These are phyloP conservation scores for Etheostoma cragini DNA, from an alignment of 2,113 vertebrate genomes.

Conservation along the genomic window DNA sequence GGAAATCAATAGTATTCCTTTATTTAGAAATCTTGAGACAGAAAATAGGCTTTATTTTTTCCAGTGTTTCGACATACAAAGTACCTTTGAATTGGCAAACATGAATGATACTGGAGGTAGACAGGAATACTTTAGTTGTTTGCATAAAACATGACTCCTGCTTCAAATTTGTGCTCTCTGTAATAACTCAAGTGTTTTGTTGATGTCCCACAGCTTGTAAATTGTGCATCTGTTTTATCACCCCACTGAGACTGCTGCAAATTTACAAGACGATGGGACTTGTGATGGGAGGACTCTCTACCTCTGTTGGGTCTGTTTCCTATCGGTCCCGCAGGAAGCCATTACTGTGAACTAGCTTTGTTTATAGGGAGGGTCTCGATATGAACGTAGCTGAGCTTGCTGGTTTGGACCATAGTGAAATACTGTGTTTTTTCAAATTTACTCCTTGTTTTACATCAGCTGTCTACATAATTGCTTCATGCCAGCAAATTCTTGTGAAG, in stretches of 20 bases:
- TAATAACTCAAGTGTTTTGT: conserved; percentile 59
- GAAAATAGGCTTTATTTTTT: not conserved
- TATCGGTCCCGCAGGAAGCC: conserved; percentile 71
- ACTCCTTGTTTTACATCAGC: conserved; percentile 30
- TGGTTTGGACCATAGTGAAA: conserved; percentile 23
- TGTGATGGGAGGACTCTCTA: conserved; percentile 55
- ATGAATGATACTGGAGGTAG: conserved; percentile 11
- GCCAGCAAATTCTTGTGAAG: not conserved
- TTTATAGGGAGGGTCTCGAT: conserved; percentile 48
- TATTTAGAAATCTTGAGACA: not conserved
- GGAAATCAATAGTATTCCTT: not conserved
- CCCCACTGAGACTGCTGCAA: conserved; percentile 61
- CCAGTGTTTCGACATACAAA: conserved; percentile 29
- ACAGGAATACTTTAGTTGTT: conserved; percentile 8
- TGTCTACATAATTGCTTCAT: conserved; percentile 6
- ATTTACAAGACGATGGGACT: conserved; percentile 69
- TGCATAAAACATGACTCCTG: conserved; percentile 41
- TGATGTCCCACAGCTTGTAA: conserved; percentile 60
- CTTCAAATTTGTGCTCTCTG: conserved; percentile 31
- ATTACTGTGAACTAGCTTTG: conserved; percentile 65
- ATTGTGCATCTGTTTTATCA: conserved; percentile 71
- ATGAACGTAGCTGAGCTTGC: conserved; percentile 20
- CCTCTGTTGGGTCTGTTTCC: conserved; percentile 56
- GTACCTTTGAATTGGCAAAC: conserved; percentile 26
- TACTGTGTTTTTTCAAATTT: conserved; percentile 49